Percentiles rank a stretch among this genome's conserved stretches.
Conservation (phyloP, 2,888 invertebrate species). For the Catocala nupta region DNA sequence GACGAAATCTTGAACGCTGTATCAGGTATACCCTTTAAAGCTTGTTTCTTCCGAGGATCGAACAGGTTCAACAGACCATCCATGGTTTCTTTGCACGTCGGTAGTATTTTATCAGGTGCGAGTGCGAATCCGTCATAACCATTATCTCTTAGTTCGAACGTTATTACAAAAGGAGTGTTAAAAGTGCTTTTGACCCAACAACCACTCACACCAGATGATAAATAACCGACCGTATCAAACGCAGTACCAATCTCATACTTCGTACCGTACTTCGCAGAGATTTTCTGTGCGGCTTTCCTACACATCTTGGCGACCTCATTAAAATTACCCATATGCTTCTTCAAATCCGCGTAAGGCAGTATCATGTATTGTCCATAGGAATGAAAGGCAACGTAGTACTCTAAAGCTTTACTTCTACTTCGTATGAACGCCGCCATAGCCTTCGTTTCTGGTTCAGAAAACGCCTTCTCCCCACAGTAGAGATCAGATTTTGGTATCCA, state of each 20-base stretch:
- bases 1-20: slow-evolving; percentile 37
- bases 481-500: slow-evolving; percentile 27
- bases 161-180: slow-evolving; percentile 89
- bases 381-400: slow-evolving; percentile 88
- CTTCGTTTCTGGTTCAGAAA: slow-evolving; percentile 84
- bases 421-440: slow-evolving; percentile 73
- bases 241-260: slow-evolving; percentile 68
- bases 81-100: slow-evolving; percentile 88
- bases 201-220: slow-evolving; percentile 89
- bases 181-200: slow-evolving; percentile 92
- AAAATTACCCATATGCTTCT: slow-evolving; percentile 71
- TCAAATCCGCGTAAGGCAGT: slow-evolving; percentile 84
- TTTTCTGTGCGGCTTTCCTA: slow-evolving; percentile 36
- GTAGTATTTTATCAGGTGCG: slow-evolving; percentile 88
- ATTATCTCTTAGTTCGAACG: slow-evolving; percentile 90
- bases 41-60: slow-evolving; percentile 16
- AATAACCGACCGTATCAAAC: slow-evolving; percentile 74
- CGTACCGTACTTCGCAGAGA: slow-evolving; percentile 55
- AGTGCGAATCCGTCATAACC: slow-evolving; percentile 89
- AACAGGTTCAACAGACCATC: slow-evolving; percentile 78
- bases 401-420: slow-evolving; percentile 63
- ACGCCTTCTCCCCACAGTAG: slow-evolving; percentile 79
- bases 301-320: slow-evolving; percentile 67
- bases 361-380: slow-evolving; percentile 89
- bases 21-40: background rate